Base-by-base conservation (phyloP, 2,888 invertebrate species). In the Teleiodes luculella region DNA sequence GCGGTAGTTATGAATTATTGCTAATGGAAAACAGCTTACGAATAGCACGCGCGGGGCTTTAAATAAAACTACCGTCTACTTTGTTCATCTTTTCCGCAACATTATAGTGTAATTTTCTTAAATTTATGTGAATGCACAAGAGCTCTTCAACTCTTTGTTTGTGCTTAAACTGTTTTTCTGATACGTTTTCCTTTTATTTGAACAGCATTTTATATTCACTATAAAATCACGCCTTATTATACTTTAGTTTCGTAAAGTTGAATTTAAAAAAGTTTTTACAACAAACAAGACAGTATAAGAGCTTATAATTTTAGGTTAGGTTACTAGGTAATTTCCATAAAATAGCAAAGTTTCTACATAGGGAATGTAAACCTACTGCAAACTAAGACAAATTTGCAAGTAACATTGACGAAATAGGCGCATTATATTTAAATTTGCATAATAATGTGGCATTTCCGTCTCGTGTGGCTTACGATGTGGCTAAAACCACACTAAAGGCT, bases 1-100 rank as follows among this genome's bases (percentile, higher is more conserved):
- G 67, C 65, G 65, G 50, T 35, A 16, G 50, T 37, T 64, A 61
- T 67, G 68, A 75, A 72, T 73, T 74, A 76, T 70, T 75, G 78
- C 67, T 75, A 76, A 78, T 76, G 68, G 73, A 66, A 78, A 61
- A 58, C 58, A 55, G 54, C 57, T 49, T 52, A 50, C 53, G 54
- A 45, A 56, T 56, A 59, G 63, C 61, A 59, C 55, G 52, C 37
- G 28, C 28, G 35, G 24, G 24, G 33, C 13, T 48, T 48, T 36
- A 48, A 33, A 36, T 24, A 48, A 48, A 48, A 46, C 46, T 46
- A 11, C 16, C 16, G 16, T 7, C 31, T 31, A 31, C 43, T 28
- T 41, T 20, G 13, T n/a, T 28, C 43, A 28, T 28, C 43, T 43
- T 28, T 43, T 20, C 28, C 24, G 43, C 6, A 20, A n/a, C 20